phyloP scores from a whole-genome alignment of 2,888 invertebrate genomes.

The Aphidoletes aphidimyza region DNA sequence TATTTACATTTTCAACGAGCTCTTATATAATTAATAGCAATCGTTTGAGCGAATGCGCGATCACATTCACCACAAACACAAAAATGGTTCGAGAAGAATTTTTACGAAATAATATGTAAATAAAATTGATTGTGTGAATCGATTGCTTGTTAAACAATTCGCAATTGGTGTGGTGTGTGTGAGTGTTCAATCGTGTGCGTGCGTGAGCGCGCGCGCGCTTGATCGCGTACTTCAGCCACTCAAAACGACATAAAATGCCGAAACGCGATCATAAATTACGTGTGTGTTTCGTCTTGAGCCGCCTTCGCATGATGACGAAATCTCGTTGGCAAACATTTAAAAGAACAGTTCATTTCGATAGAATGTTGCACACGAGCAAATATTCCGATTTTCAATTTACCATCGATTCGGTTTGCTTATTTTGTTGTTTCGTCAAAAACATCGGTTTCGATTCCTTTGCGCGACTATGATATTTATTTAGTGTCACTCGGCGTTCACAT shows the following conservation, averaged over 20 bases:
- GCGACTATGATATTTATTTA: slow-evolving; percentile 9
- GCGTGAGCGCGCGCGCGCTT: too few relatives aligned
- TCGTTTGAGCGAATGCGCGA: not conserved
- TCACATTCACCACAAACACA: not conserved
- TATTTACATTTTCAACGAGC: not conserved
- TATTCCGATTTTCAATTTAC: too few relatives aligned
- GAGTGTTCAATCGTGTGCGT: too few relatives aligned
- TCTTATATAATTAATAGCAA: slow-evolving; percentile 12
- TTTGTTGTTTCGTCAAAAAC: not conserved
- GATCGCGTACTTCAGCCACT: too few relatives aligned
- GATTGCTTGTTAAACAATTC: not conserved
- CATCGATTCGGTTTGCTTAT: too few relatives aligned
- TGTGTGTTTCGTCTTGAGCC: not conserved
- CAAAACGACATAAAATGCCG: slow-evolving; percentile 29
- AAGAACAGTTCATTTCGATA: not conserved
- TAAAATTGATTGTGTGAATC: not conserved
- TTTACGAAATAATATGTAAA: too few relatives aligned
- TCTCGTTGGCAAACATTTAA: too few relatives aligned
- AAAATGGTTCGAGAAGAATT: not conserved
- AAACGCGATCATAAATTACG: slow-evolving; percentile 34
- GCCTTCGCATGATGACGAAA: slow-evolving; percentile 43
- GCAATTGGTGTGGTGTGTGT: not conserved
- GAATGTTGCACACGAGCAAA: too few relatives aligned
- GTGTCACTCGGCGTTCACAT: not conserved
- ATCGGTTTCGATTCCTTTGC: not conserved